Evolutionary conservation across 2,888 invertebrate genomes (phyloP), one percentile per base, ranked within the genome.

Genomic region (Barypeithes pellucidus): DNA sequence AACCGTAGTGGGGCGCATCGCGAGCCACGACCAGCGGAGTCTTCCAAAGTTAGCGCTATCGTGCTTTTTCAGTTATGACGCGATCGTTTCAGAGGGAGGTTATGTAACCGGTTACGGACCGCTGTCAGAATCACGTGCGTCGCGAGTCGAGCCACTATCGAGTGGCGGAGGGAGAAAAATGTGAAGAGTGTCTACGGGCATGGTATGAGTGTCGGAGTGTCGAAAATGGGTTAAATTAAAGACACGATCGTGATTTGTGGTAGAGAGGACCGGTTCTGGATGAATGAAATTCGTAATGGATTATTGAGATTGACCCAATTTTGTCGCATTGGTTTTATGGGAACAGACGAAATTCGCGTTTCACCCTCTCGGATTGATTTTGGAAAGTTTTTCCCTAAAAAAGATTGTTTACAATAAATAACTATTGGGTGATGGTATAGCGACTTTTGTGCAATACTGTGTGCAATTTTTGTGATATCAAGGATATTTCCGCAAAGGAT

Each of bases 391-490:
- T n/a, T n/a, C n/a, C n/a, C n/a, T 29, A 29, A 29, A 29, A 24
- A 24, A 24, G 24, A n/a, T n/a, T 11, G 9, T 36, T 39, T 39
- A 9, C 39, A 39, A 39, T 39, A 12, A 39, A n/a, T 39, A 39
- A 39, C 39, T 36, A 11, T 36, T 39, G n/a, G n/a, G 9, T 12
- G 11, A 12, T n/a, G 20, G 3, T 20, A 18, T 22, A 52, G 3
- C 1, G n/a, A 14, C 52, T 24, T 47, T 43, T 63, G 65, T 75
- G 68, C 68, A 63, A 70, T 73, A 69, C 7, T 52, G 59, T 61
- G 73, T 74, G 74, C 69, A 69, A 73, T 76, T 66, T 47, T 77
- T 78, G 78, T 79, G 77, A 78, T 77, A 77, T 52, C 75, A 41
- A 71, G 43, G 54, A 18, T 52, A 59, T 18, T 59, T 7, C 29